Percentiles rank a stretch among this genome's conserved stretches.
These are phyloP conservation scores for Teleogryllus oceanicus DNA, from an alignment of 2,888 invertebrate genomes.

Conservation along the genomic window DNA sequence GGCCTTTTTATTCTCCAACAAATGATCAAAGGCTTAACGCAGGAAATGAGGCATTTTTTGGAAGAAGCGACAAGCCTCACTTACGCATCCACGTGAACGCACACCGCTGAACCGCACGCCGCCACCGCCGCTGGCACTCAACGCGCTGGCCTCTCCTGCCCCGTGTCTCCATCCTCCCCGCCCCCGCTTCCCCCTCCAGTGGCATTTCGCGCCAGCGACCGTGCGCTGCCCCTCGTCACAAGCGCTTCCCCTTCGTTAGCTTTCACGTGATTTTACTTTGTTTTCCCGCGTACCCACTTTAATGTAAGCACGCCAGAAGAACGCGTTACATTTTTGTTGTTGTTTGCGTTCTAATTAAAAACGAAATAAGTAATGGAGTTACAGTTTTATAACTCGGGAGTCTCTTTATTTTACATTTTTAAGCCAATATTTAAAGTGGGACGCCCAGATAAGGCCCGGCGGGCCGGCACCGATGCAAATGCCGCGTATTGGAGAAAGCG, in stretches of 20 bases:
- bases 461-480: background rate
- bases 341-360: conserved; percentile 18
- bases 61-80: too few relatives aligned
- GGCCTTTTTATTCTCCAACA: too few relatives aligned
- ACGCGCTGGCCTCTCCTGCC: too few relatives aligned
- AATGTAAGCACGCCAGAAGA: background rate
- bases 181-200: too few relatives aligned
- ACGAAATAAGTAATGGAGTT: conserved; percentile 3
- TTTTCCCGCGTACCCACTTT: background rate
- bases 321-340: background rate
- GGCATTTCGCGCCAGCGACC: too few relatives aligned
- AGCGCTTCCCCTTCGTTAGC: conserved; percentile 11
- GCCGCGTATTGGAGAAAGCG: background rate
- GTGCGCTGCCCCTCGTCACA: background rate
- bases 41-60: too few relatives aligned
- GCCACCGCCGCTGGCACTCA: too few relatives aligned
- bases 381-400: background rate
- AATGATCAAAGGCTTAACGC: too few relatives aligned
- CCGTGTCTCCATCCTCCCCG: too few relatives aligned
- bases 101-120: too few relatives aligned
- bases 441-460: background rate
- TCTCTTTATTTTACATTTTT: conserved; percentile 7
- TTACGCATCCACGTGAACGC: too few relatives aligned
- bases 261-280: background rate
- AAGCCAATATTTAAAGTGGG: background rate